Percentiles rank a stretch among this genome's conserved stretches.
These are phyloP conservation scores for Cacatua alba DNA, from an alignment of 2,113 vertebrate species.

Conservation along the genomic window DNA sequence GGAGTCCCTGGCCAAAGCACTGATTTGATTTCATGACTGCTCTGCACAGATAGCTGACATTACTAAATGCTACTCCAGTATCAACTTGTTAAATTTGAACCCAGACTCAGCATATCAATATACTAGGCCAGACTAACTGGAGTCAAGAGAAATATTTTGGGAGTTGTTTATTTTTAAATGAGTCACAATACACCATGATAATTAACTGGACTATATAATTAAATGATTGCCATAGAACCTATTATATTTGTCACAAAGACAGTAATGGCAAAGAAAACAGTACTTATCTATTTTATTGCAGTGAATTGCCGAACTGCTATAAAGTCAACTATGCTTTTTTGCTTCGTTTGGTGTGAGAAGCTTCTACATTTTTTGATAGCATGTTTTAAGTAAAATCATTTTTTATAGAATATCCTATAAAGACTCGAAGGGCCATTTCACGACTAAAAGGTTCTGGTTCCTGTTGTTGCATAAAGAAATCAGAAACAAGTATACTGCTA, in stretches of 20 bases:
- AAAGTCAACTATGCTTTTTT: not conserved
- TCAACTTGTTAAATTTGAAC: slow-evolving; percentile 94
- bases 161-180: slow-evolving; percentile 93
- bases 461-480: not conserved
- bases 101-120: slow-evolving; percentile 82
- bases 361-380: not conserved
- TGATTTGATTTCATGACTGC: slow-evolving; percentile 80
- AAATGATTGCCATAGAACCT: slow-evolving; percentile 39
- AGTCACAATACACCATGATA: slow-evolving; percentile 82
- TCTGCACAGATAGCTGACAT: slow-evolving; percentile 84
- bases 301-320: not conserved
- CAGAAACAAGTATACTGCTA: not conserved
- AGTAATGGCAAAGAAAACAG: not conserved
- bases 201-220: slow-evolving; percentile 84
- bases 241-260: not conserved
- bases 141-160: slow-evolving; percentile 94
- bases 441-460: not conserved
- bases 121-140: slow-evolving; percentile 92
- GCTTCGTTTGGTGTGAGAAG: not conserved
- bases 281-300: not conserved
- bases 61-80: slow-evolving; percentile 87
- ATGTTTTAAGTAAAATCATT: not conserved
- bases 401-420: not conserved
- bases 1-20: slow-evolving; percentile 67
- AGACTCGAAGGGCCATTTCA: not conserved